Evolutionary conservation across 2,888 invertebrate genomes (phyloP).

Genomic region (Anagyrus pseudococci): DNA sequence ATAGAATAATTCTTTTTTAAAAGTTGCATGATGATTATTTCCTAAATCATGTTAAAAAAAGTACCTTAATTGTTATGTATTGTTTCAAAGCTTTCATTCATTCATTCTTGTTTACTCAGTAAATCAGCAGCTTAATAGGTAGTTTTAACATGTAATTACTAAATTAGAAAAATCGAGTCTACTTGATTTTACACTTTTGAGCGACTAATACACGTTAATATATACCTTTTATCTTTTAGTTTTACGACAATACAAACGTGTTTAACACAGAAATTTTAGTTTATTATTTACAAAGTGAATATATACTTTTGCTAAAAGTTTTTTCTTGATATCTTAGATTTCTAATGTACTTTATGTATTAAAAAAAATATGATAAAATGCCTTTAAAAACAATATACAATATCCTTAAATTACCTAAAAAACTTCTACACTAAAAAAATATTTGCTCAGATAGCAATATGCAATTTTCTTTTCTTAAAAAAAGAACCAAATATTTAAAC

Average conservation of each 20-base stretch:
- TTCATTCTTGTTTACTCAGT: not conserved
- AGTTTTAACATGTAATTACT: not conserved
- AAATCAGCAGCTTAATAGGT: not conserved
- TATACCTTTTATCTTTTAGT: not conserved
- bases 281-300: constrained; percentile 22
- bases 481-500: constrained; percentile 4
- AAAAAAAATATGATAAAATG: constrained; percentile 18
- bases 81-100: too few species aligned
- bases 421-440: constrained; percentile 4
- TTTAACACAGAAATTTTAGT: constrained; percentile 12
- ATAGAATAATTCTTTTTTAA: not conserved
- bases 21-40: not conserved
- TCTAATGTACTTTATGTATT: not conserved
- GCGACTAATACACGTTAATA: not conserved
- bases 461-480: constrained; percentile 6
- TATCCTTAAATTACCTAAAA: constrained; percentile 4
- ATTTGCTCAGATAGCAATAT: constrained; percentile 6
- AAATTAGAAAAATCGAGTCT: not conserved
- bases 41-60: not conserved
- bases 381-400: constrained; percentile 13
- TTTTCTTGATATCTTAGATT: constrained; percentile 2
- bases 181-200: not conserved
- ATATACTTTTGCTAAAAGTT: constrained; percentile 13
- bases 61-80: too few species aligned
- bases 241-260: constrained; percentile 4